These are phyloP conservation scores for Sitta europaea DNA, from an alignment of 2,113 vertebrate species.

Conservation along the genomic window DNA sequence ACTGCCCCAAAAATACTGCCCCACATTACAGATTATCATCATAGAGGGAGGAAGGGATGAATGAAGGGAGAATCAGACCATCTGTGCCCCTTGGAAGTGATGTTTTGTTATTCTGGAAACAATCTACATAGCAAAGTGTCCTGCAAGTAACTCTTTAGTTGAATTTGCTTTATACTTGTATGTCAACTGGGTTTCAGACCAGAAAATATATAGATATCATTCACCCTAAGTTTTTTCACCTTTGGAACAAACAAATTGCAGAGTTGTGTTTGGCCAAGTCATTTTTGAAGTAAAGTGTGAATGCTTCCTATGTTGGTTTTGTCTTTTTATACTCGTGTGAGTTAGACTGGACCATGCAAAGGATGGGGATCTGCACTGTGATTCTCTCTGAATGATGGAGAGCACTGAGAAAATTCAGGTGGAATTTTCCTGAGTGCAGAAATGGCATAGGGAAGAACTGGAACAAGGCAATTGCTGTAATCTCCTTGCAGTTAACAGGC, in stretches of 20 bases:
- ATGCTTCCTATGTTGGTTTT: background rate
- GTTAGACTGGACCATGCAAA: background rate
- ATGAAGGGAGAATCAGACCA: background rate
- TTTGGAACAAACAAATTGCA: background rate
- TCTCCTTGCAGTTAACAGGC: background rate
- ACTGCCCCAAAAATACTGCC: rapidly evolving
- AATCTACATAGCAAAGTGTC: background rate
- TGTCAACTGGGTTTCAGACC: background rate
- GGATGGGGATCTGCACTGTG: background rate
- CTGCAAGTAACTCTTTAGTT: background rate
- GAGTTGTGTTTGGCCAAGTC: background rate
- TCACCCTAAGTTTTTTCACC: background rate
- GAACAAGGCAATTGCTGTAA: background rate
- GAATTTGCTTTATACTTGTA: background rate
- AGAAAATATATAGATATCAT: background rate
- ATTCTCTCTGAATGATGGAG: background rate
- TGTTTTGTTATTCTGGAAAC: background rate
- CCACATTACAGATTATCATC: background rate
- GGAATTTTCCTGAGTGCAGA: background rate
- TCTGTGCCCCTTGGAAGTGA: background rate
- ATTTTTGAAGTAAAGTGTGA: background rate
- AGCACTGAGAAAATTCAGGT: background rate
- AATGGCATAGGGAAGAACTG: background rate
- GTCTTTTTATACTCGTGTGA: background rate
- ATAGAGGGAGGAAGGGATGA: background rate